Evolutionary conservation across 1,140 invertebrate genomes (phyloP), one percentile per base, ranked within the genome.

Genomic region (Cydia amplana): DNA sequence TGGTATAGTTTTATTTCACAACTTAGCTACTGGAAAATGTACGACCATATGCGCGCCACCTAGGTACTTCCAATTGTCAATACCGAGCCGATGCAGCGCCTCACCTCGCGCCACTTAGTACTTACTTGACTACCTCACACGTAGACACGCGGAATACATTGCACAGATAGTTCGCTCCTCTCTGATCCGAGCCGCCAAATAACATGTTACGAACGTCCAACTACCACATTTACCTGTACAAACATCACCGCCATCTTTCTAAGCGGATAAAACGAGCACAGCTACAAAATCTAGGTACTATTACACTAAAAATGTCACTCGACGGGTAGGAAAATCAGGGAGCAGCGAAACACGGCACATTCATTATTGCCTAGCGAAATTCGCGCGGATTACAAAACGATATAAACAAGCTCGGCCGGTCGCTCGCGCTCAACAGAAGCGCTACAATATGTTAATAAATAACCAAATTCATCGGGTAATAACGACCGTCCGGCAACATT

Each of bases 241-340:
- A 70, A 9, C 32, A 10, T 10, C 32, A 36, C 65, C n/a, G 32
- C 32, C 36, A 67, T 36, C 2, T 43, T 9, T 36, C 65, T 70
- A 70, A 70, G 65, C 65, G 23, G 36, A 70, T 40, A 18, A 70
- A 70, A 70, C 18, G 65, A 70, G 65, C 36, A 70, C 28, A 43
- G 65, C 65, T 70, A 70, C 55, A 20, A 70, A 67, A 36, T 10
- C 65, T 70, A 65, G 28, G 12, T 32, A 43, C 64, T 65, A 60
- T 23, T 23, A 60, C 10, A 60, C 55, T 60, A 60, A 20, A 60
- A 60, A 23, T 10, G 65, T 70, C 16, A 36, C 32, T 7, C 65
- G 65, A 70, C 23, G 16, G 28, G 16, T 1, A 70, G 32, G 28
- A 16, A 23, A 18, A 36, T 18, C 65, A 20, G 65, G 14, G 65